phyloP scores from a whole-genome alignment of 2,797 vertebrate species.

The Gadopsis bispinosus region DNA sequence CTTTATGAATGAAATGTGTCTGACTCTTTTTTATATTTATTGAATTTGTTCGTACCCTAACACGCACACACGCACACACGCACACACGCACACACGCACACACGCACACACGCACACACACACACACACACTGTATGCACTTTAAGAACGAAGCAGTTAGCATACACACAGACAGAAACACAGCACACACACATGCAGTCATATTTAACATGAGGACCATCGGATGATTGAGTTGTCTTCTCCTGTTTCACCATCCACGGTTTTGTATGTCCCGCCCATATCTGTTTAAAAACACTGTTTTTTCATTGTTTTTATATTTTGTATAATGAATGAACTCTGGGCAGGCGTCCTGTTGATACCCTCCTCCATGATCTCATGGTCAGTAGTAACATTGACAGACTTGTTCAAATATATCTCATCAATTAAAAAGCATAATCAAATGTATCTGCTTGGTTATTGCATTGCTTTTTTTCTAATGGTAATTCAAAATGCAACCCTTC shows the following conservation, averaged over 20 bases:
- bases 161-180: constrained; percentile 15
- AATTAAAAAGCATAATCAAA: constrained; percentile 78
- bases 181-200: background rate
- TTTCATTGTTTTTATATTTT: constrained; percentile 76
- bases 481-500: background rate
- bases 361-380: constrained; percentile 48
- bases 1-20: constrained; percentile 57
- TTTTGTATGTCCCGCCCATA: constrained; percentile 51
- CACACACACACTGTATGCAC: constrained; percentile 21
- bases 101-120: constrained; percentile 9
- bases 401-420: constrained; percentile 72
- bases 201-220: constrained; percentile 32
- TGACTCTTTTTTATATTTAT: constrained; percentile 85
- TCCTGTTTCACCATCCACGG: constrained; percentile 15
- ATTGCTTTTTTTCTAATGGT: background rate
- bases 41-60: constrained; percentile 71
- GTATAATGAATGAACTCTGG: constrained; percentile 59
- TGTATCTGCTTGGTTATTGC: background rate
- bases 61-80: constrained; percentile 16
- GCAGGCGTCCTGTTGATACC: constrained; percentile 48
- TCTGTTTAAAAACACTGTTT: constrained; percentile 43
- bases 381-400: constrained; percentile 57
- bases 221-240: constrained; percentile 16
- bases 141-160: constrained; percentile 16
- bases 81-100: constrained; percentile 7